A percentile compares a stretch with the other conserved stretches of the same genome.
Conservation (phyloP, 2,797 vertebrate species). For the Linurgus olivaceus region DNA sequence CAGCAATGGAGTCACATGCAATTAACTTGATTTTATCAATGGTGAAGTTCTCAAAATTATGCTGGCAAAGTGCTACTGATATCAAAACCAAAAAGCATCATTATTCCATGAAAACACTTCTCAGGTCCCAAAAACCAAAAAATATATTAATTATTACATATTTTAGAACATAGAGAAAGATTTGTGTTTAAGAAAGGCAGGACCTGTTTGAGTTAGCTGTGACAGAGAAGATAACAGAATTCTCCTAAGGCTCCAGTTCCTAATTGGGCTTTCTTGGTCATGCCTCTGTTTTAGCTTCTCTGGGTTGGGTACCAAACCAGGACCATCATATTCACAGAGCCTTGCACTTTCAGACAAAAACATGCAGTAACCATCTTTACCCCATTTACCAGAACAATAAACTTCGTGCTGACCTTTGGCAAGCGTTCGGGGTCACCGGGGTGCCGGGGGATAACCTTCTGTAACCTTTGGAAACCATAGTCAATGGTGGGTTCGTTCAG, state of each 20-base stretch:
- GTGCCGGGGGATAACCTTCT: conserved; percentile 98
- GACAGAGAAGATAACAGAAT: background rate
- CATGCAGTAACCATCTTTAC: background rate
- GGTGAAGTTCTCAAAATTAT: background rate
- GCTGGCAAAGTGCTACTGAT: background rate
- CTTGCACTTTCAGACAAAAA: background rate
- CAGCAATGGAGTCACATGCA: background rate
- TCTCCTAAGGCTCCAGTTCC: background rate
- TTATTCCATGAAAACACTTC: background rate
- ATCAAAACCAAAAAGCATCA: background rate
- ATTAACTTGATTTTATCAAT: background rate
- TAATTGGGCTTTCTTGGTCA: background rate
- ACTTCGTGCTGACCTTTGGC: conserved; percentile 88
- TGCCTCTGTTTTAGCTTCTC: background rate
- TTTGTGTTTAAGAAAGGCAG: background rate
- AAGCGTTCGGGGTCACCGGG: conserved; percentile 96
- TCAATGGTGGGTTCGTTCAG: conserved; percentile 98
- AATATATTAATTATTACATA: rapidly evolving
- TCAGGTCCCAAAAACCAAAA: background rate
- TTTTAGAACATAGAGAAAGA: background rate
- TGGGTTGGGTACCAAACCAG: background rate
- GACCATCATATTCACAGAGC: background rate
- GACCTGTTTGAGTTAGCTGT: background rate
- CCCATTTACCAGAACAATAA: conserved; percentile 37
- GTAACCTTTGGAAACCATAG: conserved; percentile 98